Percentiles rank a stretch among this genome's conserved stretches.
phyloP scores from a whole-genome alignment of 2,888 invertebrate genomes.

The Epinotia nisella region DNA sequence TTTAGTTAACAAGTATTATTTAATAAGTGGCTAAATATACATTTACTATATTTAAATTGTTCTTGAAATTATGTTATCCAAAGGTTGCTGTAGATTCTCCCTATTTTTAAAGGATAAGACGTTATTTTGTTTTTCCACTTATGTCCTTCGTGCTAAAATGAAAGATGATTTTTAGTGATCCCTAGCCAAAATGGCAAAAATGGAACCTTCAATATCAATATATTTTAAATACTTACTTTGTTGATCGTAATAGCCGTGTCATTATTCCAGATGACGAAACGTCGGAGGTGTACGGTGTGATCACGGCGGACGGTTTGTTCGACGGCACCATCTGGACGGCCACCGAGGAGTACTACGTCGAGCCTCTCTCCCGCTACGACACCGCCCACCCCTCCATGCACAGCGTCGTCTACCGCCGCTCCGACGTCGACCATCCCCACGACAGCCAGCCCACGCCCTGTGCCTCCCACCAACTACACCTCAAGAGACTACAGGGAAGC shows the following conservation, averaged over 20 bases:
- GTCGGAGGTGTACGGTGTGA: constrained; percentile 92
- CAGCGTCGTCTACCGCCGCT: constrained; percentile 92
- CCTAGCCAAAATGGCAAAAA: too few species aligned
- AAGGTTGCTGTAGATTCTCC: too few species aligned
- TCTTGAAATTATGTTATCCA: too few species aligned
- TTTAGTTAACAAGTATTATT: neutral
- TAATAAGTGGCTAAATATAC: neutral
- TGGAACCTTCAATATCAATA: too few species aligned
- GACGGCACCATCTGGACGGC: constrained; percentile 94
- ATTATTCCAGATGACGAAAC: constrained; percentile 90
- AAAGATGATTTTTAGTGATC: too few species aligned
- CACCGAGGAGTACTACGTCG: constrained; percentile 93
- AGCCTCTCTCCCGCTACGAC: constrained; percentile 89
- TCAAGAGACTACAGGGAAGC: constrained; percentile 70
- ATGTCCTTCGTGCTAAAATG: too few species aligned
- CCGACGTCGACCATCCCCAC: constrained; percentile 88
- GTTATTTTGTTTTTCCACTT: too few species aligned
- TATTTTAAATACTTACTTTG: too few species aligned
- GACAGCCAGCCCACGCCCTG: constrained; percentile 75
- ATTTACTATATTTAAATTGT: neutral
- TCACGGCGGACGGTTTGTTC: constrained; percentile 94
- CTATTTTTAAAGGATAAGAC: too few species aligned
- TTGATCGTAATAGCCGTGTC: neutral
- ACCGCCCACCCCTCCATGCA: constrained; percentile 86
- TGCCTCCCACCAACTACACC: constrained; percentile 86